Evolutionary conservation across 2,113 vertebrate genomes (phyloP), one percentile per base, ranked within the genome.

Genomic region (Willisornis vidua): DNA sequence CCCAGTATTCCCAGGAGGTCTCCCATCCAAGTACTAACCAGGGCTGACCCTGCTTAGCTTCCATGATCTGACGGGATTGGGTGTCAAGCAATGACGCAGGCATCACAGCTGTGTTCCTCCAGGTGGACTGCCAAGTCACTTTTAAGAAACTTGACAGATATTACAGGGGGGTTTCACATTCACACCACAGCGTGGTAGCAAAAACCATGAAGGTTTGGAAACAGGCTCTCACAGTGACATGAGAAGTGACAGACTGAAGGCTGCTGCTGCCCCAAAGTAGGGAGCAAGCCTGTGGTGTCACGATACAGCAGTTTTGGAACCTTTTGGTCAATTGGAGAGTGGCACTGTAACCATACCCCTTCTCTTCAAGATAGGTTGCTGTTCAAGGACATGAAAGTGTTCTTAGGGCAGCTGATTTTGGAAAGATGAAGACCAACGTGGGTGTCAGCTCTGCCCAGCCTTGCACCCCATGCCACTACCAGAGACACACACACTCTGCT

Each of bases 381-480:
- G 26, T 66, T 48, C 61, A 84, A 58, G 45, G 52, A 78, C 46
- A 89, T 55, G 43, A 14, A 77, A 33, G 2, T 3, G 7, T 28
- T n/a, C 6, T 67, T 26, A 26, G 48, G 57, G 37, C 39, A 19
- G 62, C 49, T 24, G 24, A 1, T 61, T 71, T 59, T n/a, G 49
- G 49, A 71, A 52, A 24, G 33, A 15, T 35, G 49, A 62, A 19
- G 29, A 65, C 35, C 1, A 6, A 4, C 48, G 23, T 0, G 8
- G 39, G 13, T 0, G 0, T 18, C 35, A 51, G 29, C 0, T 1
- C 24, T 33, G 55, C 24, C 55, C 57, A 45, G 15, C 70, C 18
- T 13, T 29, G 55, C 2, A 4, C 25, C 71, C 48, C 29, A 17
- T 1, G 0, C 28, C 1, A 1, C 29, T 71, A 66, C 14, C 1